Evolutionary conservation across 2,797 vertebrate genomes (phyloP), one percentile per base, ranked within the genome.

Genomic region (Notoglanidium macrostoma): DNA sequence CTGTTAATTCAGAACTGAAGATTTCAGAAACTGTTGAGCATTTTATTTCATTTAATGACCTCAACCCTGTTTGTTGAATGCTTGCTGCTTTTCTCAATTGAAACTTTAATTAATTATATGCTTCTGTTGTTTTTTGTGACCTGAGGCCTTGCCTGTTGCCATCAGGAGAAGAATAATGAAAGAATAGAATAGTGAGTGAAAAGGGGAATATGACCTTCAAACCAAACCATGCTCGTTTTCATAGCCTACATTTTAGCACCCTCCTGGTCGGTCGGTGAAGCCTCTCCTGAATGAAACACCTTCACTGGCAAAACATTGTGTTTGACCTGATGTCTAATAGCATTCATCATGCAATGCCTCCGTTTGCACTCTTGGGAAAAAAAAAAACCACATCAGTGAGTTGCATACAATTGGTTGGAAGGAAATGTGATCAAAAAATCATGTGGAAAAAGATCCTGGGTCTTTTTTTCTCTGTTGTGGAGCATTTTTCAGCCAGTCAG

Each of bases 81-180:
- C 80, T 86, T 26, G 14, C 70, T 77, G 54, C 80, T 74, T 89
- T 65, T 85, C 74, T 70, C 67, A 86, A 87, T 72, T 85, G 85
- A 89, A 87, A 90, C 87, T 89, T 87, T 85, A 90, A 89, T 86
- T 87, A 89, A 90, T 87, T 88, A 63, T 70, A 72, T 86, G 86
- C 82, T 21, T 68, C 68, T 19, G 9, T 85, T 80, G 63, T 87
- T 87, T 87, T 85, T 77, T 61, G 40, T 89, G 86, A 85, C 84
- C 59, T 55, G 35, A 73, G 54, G 72, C 70, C 76, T 79, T 80
- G 70, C 54, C 74, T 79, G 49, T 76, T 67, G 78, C 72, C 15
- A 57, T 85, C 86, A 77, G 63, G 40, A 57, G 32, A 29, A 6
- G 49, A 79, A 84, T 79, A 74, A 88, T 23, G 35, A 61, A 46